phyloP scores from a whole-genome alignment of 2,797 vertebrate genomes.

The Periophthalmus magnuspinnatus region DNA sequence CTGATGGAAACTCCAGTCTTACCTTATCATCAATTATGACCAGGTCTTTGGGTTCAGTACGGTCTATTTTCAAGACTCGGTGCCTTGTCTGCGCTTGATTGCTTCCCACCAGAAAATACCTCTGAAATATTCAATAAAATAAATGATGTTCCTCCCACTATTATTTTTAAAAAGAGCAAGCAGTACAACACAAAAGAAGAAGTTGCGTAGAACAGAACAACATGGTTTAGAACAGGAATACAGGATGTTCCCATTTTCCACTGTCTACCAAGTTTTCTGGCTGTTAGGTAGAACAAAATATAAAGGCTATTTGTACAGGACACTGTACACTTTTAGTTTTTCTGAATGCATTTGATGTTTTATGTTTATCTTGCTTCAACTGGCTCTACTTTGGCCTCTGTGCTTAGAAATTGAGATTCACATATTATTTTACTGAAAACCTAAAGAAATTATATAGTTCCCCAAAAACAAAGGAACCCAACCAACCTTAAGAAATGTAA shows the following conservation, averaged over 20 bases:
- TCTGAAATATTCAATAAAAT: constrained; percentile 66
- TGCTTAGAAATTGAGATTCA: too few relatives aligned
- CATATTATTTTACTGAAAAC: too few relatives aligned
- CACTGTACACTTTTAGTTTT: neutral
- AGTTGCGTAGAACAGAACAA: constrained; percentile 50
- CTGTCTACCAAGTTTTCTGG: constrained; percentile 30
- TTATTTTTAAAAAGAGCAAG: neutral
- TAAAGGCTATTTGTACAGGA: constrained; percentile 27
- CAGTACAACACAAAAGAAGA: neutral
- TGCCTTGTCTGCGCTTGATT: constrained; percentile 95
- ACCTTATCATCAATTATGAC: constrained; percentile 96
- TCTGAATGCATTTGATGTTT: neutral
- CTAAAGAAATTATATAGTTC: too few relatives aligned
- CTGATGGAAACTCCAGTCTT: constrained; percentile 44
- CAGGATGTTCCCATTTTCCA: constrained; percentile 55
- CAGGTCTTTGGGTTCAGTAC: constrained; percentile 94
- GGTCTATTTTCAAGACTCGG: constrained; percentile 94
- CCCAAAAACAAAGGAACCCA: too few relatives aligned
- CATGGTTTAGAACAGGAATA: constrained; percentile 41
- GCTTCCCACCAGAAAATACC: constrained; percentile 94
- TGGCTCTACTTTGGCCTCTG: neutral
- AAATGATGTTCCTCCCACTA: neutral
- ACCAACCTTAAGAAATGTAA: too few relatives aligned
- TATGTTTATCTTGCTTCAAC: neutral
- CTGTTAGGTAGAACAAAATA: constrained; percentile 31